These are phyloP conservation scores for Galemys pyrenaicus DNA, from an alignment of 2,113 vertebrate genomes.

Conservation along the genomic window DNA sequence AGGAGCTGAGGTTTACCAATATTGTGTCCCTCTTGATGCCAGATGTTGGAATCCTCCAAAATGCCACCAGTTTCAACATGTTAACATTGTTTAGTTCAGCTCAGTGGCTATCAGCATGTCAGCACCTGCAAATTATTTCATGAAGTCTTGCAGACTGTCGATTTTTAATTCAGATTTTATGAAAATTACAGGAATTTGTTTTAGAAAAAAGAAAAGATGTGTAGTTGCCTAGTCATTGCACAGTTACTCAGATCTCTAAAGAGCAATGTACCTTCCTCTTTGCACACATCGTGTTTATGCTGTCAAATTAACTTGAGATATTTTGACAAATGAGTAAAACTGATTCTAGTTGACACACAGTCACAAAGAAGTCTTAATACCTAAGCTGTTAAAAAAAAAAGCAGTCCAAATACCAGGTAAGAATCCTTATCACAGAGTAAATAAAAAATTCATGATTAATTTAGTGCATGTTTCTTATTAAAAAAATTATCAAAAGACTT, in stretches of 20 bases:
- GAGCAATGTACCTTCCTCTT: constrained; percentile 55
- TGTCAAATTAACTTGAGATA: constrained; percentile 45
- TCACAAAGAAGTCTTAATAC: constrained; percentile 48
- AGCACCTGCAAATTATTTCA: constrained; percentile 67
- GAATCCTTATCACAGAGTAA: constrained; percentile 28
- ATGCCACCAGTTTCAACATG: constrained; percentile 56
- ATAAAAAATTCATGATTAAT: constrained; percentile 54
- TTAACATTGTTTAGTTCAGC: constrained; percentile 72
- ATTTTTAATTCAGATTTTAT: constrained; percentile 64
- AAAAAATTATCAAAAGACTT: constrained; percentile 42
- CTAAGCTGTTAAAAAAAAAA: constrained; percentile 28
- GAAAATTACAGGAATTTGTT: constrained; percentile 18
- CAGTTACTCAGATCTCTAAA: neutral
- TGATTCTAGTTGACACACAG: constrained; percentile 19
- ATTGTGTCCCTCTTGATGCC: neutral
- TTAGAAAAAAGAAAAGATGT: neutral
- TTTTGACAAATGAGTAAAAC: constrained; percentile 73
- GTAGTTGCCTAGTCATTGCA: neutral
- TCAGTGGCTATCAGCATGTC: constrained; percentile 43
- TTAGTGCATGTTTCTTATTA: constrained; percentile 45
- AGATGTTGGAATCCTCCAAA: constrained; percentile 66
- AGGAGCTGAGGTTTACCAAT: constrained; percentile 51
- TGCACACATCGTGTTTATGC: constrained; percentile 20
- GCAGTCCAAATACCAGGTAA: constrained; percentile 28
- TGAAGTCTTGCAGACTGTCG: constrained; percentile 48